Evolutionary conservation across 37 sponge, comb jelly and placozoan genomes (phyloP).

Genomic region (Beroe ovata): DNA sequence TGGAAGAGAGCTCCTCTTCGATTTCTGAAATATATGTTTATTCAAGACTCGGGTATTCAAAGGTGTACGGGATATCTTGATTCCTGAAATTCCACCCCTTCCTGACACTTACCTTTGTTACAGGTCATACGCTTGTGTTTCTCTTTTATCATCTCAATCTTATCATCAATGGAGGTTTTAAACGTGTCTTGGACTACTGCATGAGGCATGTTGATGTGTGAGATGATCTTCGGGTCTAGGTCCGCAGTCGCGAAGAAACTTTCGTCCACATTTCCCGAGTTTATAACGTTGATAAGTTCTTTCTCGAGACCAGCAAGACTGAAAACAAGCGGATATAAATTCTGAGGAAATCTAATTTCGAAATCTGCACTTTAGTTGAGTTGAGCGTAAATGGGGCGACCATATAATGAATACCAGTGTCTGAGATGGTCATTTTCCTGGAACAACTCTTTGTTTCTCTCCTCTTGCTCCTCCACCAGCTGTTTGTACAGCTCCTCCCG

Average conservation of each 20-base stretch:
- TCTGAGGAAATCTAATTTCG: too few relatives aligned
- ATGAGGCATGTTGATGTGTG: conserved; percentile 40
- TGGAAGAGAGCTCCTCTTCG: conserved; percentile 25
- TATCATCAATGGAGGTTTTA: conserved; percentile 40
- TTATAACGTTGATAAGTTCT: conserved; percentile 27
- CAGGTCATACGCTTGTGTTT: conserved; percentile 17
- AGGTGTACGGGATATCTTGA: too few relatives aligned
- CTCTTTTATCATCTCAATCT: conserved; percentile 48
- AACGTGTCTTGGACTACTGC: conserved; percentile 42
- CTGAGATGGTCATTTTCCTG: conserved; percentile 57
- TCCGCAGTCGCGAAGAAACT: conserved; percentile 15
- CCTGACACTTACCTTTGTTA: conserved; percentile 49
- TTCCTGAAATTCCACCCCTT: too few relatives aligned
- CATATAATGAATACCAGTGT: too few relatives aligned
- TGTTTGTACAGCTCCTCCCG: conserved; percentile 56
- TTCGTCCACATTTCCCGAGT: conserved; percentile 42
- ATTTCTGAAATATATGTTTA: too few relatives aligned
- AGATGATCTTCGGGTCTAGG: conserved; percentile 49
- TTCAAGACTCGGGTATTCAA: too few relatives aligned
- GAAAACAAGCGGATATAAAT: not conserved
- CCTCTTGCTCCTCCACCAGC: conserved; percentile 51
- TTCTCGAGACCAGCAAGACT: conserved; percentile 21
- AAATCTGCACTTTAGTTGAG: too few relatives aligned
- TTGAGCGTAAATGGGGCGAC: too few relatives aligned
- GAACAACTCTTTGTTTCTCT: conserved; percentile 45